phyloP scores from a whole-genome alignment of 2,888 invertebrate genomes.

The Cataglyphis cursor region DNA sequence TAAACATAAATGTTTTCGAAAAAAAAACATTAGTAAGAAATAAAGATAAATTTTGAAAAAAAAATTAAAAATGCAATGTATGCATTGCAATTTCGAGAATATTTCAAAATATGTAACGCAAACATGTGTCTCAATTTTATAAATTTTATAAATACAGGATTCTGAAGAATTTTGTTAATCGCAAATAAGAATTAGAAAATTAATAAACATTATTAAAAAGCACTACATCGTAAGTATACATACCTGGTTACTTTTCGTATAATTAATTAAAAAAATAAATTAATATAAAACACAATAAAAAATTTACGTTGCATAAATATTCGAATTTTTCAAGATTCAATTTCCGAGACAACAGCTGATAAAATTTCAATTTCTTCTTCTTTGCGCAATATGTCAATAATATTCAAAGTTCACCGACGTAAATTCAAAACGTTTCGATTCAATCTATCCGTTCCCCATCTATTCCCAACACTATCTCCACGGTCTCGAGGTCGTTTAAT shows the following conservation, averaged over 20 bases:
- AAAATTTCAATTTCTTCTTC: background rate
- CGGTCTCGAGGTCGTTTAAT: slow-evolving; percentile 54
- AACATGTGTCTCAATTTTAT: background rate
- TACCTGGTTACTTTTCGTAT: background rate
- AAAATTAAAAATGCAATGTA: background rate
- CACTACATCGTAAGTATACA: background rate
- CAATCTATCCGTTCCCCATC: slow-evolving; percentile 26
- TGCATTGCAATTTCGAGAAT: background rate
- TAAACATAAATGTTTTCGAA: background rate
- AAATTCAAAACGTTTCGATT: slow-evolving; percentile 46
- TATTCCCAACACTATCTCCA: slow-evolving; percentile 55
- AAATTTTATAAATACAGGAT: too few relatives aligned
- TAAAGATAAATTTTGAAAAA: background rate
- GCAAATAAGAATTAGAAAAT: too few relatives aligned
- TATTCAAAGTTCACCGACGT: background rate
- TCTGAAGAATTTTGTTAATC: too few relatives aligned
- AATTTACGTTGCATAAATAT: background rate
- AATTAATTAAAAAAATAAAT: background rate
- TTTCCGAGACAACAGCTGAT: background rate
- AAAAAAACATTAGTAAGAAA: background rate
- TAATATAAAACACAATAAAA: background rate
- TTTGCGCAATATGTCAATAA: slow-evolving; percentile 2
- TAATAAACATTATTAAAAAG: background rate
- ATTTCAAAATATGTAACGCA: background rate
- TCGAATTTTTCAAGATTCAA: background rate